Percentiles rank a stretch among this genome's conserved stretches.
Conservation (phyloP, 2,113 vertebrate species). For the Mungos mungo region DNA sequence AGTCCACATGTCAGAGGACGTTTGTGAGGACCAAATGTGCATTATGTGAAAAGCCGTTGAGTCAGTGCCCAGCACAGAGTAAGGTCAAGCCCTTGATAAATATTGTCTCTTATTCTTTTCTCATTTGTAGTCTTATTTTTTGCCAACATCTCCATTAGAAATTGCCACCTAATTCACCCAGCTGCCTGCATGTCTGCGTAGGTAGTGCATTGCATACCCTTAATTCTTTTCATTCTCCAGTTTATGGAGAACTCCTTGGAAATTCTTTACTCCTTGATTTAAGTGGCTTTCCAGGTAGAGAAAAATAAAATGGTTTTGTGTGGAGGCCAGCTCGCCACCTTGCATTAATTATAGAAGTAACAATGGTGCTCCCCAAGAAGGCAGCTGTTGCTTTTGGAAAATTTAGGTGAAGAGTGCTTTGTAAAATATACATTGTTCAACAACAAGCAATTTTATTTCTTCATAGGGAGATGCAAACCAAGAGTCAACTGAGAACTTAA, state of each 20-base stretch:
- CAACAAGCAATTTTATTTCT: slow-evolving; percentile 13
- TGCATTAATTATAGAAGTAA: slow-evolving; percentile 19
- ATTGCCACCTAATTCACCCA: background rate
- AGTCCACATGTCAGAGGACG: accelerated
- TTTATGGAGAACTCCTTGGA: background rate
- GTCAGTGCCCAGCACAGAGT: background rate
- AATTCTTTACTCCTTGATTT: background rate
- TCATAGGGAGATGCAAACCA: background rate
- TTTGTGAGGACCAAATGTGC: background rate
- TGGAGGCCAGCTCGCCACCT: background rate
- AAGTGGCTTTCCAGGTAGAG: background rate
- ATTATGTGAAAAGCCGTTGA: background rate
- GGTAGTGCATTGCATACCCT: background rate
- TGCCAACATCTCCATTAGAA: background rate
- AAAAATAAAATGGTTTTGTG: slow-evolving; percentile 20
- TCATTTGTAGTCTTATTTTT: background rate
- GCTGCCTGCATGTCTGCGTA: background rate
- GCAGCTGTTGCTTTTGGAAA: slow-evolving; percentile 3
- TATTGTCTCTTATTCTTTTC: background rate
- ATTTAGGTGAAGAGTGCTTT: background rate
- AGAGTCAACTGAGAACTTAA: background rate
- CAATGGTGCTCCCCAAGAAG: background rate
- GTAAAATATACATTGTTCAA: background rate
- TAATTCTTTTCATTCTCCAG: background rate
- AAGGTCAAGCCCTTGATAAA: background rate